Percentiles rank a stretch among this genome's conserved stretches.
Conservation (phyloP, 2,888 invertebrate genomes). For the Cataglyphis albicans region DNA sequence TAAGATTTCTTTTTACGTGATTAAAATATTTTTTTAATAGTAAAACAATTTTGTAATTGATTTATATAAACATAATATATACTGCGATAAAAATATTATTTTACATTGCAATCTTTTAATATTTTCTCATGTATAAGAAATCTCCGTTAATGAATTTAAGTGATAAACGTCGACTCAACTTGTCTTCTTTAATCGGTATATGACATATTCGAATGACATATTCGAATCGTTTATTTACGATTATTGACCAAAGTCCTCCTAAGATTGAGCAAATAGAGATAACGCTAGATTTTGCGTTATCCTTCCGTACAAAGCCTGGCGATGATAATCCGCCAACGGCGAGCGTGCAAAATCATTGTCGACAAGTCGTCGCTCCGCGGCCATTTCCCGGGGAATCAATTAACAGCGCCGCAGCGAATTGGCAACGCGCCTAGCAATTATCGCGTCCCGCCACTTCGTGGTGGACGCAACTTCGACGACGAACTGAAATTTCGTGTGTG, state of each 20-base stretch:
- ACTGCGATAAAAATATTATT: background rate
- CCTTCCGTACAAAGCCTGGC: constrained; percentile 8
- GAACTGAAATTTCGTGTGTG: constrained; percentile 65
- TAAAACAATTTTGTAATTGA: background rate
- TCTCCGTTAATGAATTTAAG: background rate
- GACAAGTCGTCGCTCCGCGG: constrained; percentile 59
- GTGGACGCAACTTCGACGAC: constrained; percentile 68
- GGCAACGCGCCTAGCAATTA: constrained; percentile 77
- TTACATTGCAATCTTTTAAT: background rate
- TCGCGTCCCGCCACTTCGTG: constrained; percentile 73
- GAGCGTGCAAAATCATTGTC: constrained; percentile 55
- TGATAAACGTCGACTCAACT: background rate
- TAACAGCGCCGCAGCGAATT: constrained; percentile 73
- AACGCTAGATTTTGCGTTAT: constrained; percentile 40
- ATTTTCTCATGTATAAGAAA: background rate
- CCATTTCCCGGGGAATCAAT: constrained; percentile 74
- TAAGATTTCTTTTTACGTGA: background rate
- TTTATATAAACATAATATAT: background rate
- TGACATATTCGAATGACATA: background rate
- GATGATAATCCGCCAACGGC: constrained; percentile 65
- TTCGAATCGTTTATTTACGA: background rate
- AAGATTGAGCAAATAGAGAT: background rate
- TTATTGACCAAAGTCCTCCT: background rate
- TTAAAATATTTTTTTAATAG: background rate
- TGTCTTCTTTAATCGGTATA: background rate